Evolutionary conservation across 1,140 invertebrate species (phyloP), one percentile per base, ranked within the genome.

Genomic region (Drosophila auraria): DNA sequence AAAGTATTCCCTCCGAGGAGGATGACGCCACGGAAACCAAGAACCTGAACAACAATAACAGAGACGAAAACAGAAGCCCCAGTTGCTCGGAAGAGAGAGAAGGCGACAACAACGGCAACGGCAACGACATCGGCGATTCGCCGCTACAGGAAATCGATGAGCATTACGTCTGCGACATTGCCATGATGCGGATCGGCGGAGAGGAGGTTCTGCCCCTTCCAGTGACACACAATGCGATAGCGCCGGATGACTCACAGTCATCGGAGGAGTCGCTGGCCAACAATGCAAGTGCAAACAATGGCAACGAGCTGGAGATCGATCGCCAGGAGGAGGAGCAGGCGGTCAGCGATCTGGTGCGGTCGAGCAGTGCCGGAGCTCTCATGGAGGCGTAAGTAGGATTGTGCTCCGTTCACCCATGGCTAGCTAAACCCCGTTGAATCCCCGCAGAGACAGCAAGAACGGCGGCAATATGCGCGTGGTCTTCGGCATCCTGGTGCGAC

Each of bases 401-500:
- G 1, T 3, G 0, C 8, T 47, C 30, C 25, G 8, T 12, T 30
- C 0, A 0, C 0, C 7, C 12, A 20, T n/a, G 3, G 11, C 0
- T 6, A 5, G 47, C 40, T 47, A 27, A 53, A 53, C 0, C 40
- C 25, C 8, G 11, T 12, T 54, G 3, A 25, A 44, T 30, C 11
- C 23, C 15, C 9, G 17, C 15, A 89, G 81, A 6, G 74, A 73
- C 40, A 87, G 80, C 56, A 59, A 69, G 23, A 77, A 93, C 47
- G 78, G 78, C 3, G 91, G 90, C 47, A 78, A 89, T 57, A 92
- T 93, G 81, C 84, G 92, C 23, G 79, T 93, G 20, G 83, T 92
- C 7, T 87, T 93, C 49, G 92, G 92, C 12, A 84, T 93, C 20
- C 73, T 93, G 44, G 75, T 93, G 57, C 78, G 92, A 15, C 65